Evolutionary conservation across 2,888 invertebrate species (phyloP), one percentile per base, ranked within the genome.

Genomic region (Synanthedon tipuliformis): DNA sequence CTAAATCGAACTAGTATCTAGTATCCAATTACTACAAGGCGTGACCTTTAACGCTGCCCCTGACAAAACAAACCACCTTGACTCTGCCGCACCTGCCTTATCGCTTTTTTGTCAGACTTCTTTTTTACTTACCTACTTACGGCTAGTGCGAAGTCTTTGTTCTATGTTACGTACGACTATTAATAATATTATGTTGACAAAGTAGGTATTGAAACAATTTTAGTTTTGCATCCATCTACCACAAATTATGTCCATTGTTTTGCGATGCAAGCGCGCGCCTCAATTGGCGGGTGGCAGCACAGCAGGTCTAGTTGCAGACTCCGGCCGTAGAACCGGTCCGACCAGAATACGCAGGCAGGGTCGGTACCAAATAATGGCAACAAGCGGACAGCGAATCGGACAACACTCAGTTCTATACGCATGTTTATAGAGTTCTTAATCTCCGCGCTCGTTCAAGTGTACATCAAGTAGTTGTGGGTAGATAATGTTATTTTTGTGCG

Each of bases 231-330:
- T 61, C 56, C 57, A 59, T 64, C 70, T 65, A 71, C 65, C 59
- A 61, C 59, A 59, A 66, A 64, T 34, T 34, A 64, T 67, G 69
- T 34, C 66, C 68, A 70, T 73, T 73, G 72, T 73, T 73, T 34
- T 69, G 75, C 74, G 69, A 74, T 72, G 71, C 77, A 76, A 73
- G 75, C 79, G 73, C 76, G 71, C 68, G 69, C 71, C 75, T 78
- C 82, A 79, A 81, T 83, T 81, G 78, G 82, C 78, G 72, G 73
- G 72, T 71, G 73, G 78, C 74, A 75, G 82, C 49, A 53, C 16
- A 34, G 56, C 83, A 81, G 80, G 81, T 82, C 82, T 83, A 80
- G 75, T 80, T 74, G 74, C 74, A 75, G 78, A 69, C 77, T 78
- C 76, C 69, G 71, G 10, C 63, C 77, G 63, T 60, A 64, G 66